Evolutionary conservation across 2,888 invertebrate species (phyloP), one percentile per base, ranked within the genome.

Genomic region (Philereme vetulata): DNA sequence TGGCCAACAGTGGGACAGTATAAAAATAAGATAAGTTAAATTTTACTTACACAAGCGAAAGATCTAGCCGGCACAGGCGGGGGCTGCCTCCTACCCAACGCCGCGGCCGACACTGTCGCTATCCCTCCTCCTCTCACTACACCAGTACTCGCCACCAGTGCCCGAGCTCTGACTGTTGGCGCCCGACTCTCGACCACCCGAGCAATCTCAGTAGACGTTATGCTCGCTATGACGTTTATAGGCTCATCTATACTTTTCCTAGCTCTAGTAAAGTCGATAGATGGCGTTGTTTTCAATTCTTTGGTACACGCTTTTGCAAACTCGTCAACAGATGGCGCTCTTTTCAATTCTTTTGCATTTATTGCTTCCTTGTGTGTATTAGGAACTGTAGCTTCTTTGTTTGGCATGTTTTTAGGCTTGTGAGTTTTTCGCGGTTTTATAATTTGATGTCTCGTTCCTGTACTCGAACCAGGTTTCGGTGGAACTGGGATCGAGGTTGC

Each of bases 31-130:
- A 21, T 21, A 21, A 21, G 21, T 21, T 21, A 21, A 21, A 21
- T 21, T n/a, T 40, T 36, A 60, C 81, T 78, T 11, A 81, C 81
- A 49, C 72, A 71, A 21, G 79, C 70, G 8, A 59, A 66, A 5
- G 72, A 74, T 5, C 83, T 68, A 0, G 77, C 77, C 0, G 82
- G 83, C 4, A 80, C 81, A 0, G 83, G 83, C 4, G 82, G 82
- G 0, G 82, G 81, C 11, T 72, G 73, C 9, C 55, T 57, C 33
- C 67, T 64, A 32, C 72, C 70, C 38, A 65, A 57, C 8, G 50
- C 68, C 0, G 57, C 62, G 1, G 52, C 56, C 33, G 65, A 71
- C 55, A 36, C 67, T 4, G 60, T 66, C 1, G 60, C 50, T 0
- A 43, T 45, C 0, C 50, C 56, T 0, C 52, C 46, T 0, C 50